Percentiles rank a stretch among this genome's conserved stretches.
These are phyloP conservation scores for Tachina fera DNA, from an alignment of 2,888 invertebrate genomes.

Conservation along the genomic window DNA sequence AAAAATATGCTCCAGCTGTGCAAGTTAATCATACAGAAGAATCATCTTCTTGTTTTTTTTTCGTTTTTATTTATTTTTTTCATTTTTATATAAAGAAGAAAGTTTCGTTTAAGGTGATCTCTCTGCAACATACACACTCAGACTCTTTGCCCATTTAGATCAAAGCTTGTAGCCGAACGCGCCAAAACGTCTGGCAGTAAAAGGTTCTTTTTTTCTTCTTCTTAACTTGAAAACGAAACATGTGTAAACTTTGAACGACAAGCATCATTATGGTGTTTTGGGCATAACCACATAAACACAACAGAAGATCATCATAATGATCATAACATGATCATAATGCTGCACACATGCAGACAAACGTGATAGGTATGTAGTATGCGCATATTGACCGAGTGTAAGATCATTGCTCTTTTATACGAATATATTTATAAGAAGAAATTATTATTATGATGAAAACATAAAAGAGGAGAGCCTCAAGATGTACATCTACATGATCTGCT, in stretches of 20 bases:
- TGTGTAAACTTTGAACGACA: constrained; percentile 53
- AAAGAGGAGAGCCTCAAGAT: constrained; percentile 45
- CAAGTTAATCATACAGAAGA: constrained; percentile 76
- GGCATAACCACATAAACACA: constrained; percentile 32
- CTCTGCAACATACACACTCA: constrained; percentile 23
- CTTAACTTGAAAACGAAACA: constrained; percentile 28
- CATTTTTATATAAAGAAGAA: constrained; percentile 48
- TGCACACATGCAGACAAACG: background rate
- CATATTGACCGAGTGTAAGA: constrained; percentile 24
- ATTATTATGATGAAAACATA: constrained; percentile 44
- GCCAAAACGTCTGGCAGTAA: constrained; percentile 80
- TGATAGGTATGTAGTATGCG: constrained; percentile 45
- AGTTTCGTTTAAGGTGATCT: constrained; percentile 58
- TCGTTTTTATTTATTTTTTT: background rate
- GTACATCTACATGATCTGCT: constrained; percentile 56
- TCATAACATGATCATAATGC: background rate
- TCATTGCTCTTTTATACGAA: constrained; percentile 43
- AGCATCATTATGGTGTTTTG: constrained; percentile 34
- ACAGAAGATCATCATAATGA: constrained; percentile 54
- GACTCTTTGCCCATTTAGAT: constrained; percentile 74
- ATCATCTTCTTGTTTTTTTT: constrained; percentile 21
- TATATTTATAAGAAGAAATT: background rate
- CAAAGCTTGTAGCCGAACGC: constrained; percentile 79
- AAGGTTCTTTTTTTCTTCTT: constrained; percentile 24
- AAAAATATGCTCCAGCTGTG: constrained; percentile 78